These are phyloP conservation scores for Cephus spinipes DNA, from an alignment of 2,888 invertebrate genomes.

Conservation along the genomic window DNA sequence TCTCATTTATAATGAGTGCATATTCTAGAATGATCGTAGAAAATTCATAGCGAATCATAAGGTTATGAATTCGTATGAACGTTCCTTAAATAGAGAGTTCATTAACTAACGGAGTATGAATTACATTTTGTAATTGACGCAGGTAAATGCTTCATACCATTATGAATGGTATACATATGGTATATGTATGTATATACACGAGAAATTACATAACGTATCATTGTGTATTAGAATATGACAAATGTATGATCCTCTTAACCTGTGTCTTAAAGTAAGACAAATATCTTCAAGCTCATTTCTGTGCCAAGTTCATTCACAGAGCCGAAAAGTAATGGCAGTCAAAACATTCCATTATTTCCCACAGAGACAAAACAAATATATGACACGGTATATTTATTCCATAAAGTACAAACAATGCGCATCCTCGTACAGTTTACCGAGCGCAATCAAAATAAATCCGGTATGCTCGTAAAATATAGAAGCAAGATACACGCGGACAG, in stretches of 20 bases:
- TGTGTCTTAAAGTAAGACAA: not conserved
- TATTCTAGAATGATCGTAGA: not conserved
- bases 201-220: not conserved
- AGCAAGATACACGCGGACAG: not conserved
- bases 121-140: not conserved
- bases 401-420: not conserved
- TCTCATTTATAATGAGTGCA: not conserved
- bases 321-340: not conserved
- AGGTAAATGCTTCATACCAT: not conserved
- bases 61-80: not conserved
- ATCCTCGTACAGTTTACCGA: not conserved
- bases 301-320: not conserved
- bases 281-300: not conserved
- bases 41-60: not conserved
- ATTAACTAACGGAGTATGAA: not conserved
- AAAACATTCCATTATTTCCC: not conserved
- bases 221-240: not conserved
- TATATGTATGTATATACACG: not conserved
- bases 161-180: not conserved
- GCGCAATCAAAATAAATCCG: not conserved
- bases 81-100: not conserved
- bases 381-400: not conserved
- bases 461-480: not conserved
- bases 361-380: not conserved
- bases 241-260: not conserved